Evolutionary conservation across 2,113 vertebrate genomes (phyloP).

Genomic region (Salvator merianae): DNA sequence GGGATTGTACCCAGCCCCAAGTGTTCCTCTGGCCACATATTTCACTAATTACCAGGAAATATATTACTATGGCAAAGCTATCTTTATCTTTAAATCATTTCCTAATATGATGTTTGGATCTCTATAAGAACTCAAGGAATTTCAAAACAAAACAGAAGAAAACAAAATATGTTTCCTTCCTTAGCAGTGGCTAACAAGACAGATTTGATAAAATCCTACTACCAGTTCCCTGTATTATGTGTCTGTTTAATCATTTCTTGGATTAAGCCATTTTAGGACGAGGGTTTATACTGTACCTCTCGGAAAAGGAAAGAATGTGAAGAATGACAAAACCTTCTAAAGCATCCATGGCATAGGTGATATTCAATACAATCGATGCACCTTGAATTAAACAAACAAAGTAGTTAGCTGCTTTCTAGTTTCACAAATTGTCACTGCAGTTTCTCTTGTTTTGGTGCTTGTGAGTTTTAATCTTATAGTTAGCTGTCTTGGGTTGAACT

Average conservation of each 20-base stretch:
- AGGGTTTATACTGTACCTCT: constrained; percentile 59
- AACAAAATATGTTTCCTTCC: background rate
- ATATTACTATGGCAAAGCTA: too few species aligned
- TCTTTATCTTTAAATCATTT: too few species aligned
- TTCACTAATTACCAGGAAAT: too few species aligned
- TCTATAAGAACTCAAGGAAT: background rate
- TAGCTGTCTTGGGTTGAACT: background rate
- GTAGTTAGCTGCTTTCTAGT: background rate
- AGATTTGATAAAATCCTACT: background rate
- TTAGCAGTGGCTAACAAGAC: background rate
- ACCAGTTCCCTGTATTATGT: background rate
- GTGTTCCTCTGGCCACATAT: too few species aligned
- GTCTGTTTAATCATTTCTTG: background rate
- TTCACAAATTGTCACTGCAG: background rate
- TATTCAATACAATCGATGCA: constrained; percentile 70
- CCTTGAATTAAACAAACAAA: constrained; percentile 53
- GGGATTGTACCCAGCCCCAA: too few species aligned
- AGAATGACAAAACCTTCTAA: constrained; percentile 53
- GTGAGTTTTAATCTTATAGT: background rate
- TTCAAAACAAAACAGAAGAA: background rate
- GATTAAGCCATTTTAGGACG: background rate
- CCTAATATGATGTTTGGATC: background rate
- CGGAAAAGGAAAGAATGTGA: constrained; percentile 67
- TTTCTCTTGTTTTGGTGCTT: background rate
- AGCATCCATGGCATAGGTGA: constrained; percentile 75